Evolutionary conservation across 2,113 vertebrate genomes (phyloP), one percentile per base, ranked within the genome.

Genomic region (Thamnophis sirtalis): DNA sequence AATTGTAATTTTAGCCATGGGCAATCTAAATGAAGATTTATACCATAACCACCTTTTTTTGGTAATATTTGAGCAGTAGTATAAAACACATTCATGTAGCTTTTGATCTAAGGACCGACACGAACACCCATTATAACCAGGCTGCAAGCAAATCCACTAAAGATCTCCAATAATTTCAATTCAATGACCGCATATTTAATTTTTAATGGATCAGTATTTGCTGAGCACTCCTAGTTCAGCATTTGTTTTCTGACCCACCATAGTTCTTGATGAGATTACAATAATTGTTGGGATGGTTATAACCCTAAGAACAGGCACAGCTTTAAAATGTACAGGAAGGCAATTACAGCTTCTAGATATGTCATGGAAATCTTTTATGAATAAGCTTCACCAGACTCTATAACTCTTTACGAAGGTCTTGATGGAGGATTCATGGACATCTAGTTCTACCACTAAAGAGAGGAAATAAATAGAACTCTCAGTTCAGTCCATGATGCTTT

Each of bases 1-100:
- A 84, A 95, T 89, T 10, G 53, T 43, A 1, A 1, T 95, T 96
- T 96, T 95, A 95, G 94, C 95, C 90, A 91, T 92, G 92, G 93
- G 92, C 93, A 54, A 87, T 91, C 49, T 43, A 28, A 85, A 86
- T 56, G 84, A 28, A 92, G 33, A 33, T 88, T 28, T 6, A 58
- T 84, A 88, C 21, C 50, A 8, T 24, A 84, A 7, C 58, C 38
- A 38, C 11, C 11, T 28, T 51, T 51, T 26, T 33, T 21, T 24
- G 11, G 43, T 50, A 86, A 21, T 48, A 21, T 50, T 91, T 56
- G 48, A 56, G 50, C 73, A 55, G 43, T 33, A 22, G 26, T 80
- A 89, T 26, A 88, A 88, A 84, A 49, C 28, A 49, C 60, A 43
- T 87, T 88, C 43, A 50, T 28, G 21, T 51, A 22, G 53, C 53